Evolutionary conservation across 2,113 vertebrate genomes (phyloP).

Genomic region (Opisthocomus hoazin): DNA sequence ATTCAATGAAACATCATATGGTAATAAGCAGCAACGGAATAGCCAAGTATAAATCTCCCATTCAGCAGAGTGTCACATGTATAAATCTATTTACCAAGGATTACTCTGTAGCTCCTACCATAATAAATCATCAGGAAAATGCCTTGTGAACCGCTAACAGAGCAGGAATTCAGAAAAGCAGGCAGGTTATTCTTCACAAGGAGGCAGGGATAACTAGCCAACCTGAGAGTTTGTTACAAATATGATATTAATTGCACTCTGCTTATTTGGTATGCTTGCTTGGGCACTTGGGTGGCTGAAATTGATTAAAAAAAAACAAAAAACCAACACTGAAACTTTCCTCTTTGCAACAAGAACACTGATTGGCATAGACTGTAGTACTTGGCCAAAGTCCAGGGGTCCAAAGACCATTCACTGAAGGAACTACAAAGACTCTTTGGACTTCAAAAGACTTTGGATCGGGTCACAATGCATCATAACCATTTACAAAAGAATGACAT

Average conservation of each 20-base stretch:
- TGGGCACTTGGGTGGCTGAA: background rate
- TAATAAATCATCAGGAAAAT: slow-evolving; percentile 36
- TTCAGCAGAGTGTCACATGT: slow-evolving; percentile 4
- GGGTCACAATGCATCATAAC: background rate
- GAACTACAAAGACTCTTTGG: background rate
- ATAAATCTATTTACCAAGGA: slow-evolving; percentile 56
- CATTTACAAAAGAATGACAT: background rate
- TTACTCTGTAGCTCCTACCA: slow-evolving; percentile 1
- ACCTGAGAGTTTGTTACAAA: background rate
- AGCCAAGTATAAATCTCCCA: slow-evolving; percentile 47
- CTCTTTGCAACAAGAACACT: background rate
- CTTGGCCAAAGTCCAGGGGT: background rate
- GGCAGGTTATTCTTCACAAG: background rate
- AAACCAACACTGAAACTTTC: background rate
- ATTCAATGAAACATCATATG: slow-evolving; percentile 37
- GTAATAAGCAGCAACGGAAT: slow-evolving; percentile 42
- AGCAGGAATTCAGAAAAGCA: background rate
- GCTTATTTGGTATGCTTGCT: background rate
- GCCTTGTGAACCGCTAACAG: background rate
- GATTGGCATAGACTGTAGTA: background rate
- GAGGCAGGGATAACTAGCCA: background rate
- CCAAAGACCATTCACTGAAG: background rate
- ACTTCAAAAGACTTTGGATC: background rate
- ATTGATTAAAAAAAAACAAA: no score
- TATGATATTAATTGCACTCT: background rate